A percentile compares a stretch with the other conserved stretches of the same genome.
These are phyloP conservation scores for Myoxocephalus aenaeus DNA, from an alignment of 2,797 vertebrate genomes.

Conservation along the genomic window DNA sequence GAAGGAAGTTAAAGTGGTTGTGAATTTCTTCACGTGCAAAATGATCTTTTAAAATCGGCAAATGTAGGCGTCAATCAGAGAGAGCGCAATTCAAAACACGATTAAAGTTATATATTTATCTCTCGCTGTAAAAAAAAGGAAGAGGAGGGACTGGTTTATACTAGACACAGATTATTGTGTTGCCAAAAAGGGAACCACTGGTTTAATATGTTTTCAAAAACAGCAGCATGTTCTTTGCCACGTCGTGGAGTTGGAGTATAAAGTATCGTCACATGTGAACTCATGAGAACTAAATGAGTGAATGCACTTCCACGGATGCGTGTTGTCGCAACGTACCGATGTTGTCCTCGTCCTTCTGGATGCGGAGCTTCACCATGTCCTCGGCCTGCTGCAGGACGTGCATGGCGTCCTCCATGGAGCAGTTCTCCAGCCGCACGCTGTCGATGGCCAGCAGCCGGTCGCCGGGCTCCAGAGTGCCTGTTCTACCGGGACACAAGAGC, in stretches of 20 bases:
- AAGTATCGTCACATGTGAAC: neutral
- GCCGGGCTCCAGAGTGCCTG: constrained; percentile 96
- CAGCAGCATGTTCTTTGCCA: neutral
- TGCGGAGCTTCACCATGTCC: constrained; percentile 96
- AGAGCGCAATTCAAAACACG: too few relatives aligned
- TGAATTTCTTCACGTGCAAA: too few relatives aligned
- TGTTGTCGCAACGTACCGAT: constrained; percentile 83
- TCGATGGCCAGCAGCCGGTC: constrained; percentile 97
- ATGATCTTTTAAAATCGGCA: too few relatives aligned
- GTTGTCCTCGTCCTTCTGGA: constrained; percentile 98
- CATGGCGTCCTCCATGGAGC: constrained; percentile 96
- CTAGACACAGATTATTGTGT: too few relatives aligned
- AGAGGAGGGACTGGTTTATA: too few relatives aligned
- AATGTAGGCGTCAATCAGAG: too few relatives aligned
- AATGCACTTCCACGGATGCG: neutral
- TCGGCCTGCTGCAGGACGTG: constrained; percentile 95
- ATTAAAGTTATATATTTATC: too few relatives aligned
- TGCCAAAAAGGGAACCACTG: neutral
- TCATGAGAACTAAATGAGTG: neutral
- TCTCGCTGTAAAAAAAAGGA: too few relatives aligned
- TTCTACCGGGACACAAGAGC: constrained; percentile 81
- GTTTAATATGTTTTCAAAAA: neutral
- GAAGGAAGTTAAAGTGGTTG: neutral
- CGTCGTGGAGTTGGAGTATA: too few relatives aligned
- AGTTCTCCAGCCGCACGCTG: constrained; percentile 95